These are phyloP conservation scores for Erethizon dorsatum DNA, from an alignment of 2,797 vertebrate species.

Conservation along the genomic window DNA sequence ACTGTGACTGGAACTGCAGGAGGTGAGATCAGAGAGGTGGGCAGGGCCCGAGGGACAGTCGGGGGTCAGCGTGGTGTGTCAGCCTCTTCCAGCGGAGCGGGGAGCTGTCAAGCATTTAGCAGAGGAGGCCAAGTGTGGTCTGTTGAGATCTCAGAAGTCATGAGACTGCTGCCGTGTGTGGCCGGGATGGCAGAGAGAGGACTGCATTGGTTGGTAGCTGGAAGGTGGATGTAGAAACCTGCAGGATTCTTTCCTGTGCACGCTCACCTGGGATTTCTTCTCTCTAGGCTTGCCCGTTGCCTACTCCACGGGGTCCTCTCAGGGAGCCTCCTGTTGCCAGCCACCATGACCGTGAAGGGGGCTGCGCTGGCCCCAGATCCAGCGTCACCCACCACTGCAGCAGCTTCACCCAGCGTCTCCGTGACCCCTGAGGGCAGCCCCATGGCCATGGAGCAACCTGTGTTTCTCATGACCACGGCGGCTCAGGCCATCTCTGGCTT, in stretches of 20 bases:
- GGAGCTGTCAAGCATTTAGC: neutral
- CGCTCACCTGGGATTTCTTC: neutral
- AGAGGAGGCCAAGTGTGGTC: neutral
- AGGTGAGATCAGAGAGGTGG: neutral
- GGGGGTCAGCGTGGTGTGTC: neutral
- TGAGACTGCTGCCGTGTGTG: neutral
- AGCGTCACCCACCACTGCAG: slow-evolving; percentile 89
- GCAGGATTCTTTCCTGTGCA: neutral
- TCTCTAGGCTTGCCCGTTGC: slow-evolving; percentile 87
- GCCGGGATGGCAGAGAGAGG: neutral
- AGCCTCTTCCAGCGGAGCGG: neutral
- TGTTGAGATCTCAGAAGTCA: neutral
- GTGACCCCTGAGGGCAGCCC: slow-evolving; percentile 92
- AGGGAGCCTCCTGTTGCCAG: slow-evolving; percentile 82
- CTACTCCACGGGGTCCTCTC: slow-evolving; percentile 84
- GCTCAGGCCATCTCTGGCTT: slow-evolving; percentile 97
- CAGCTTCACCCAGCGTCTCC: slow-evolving; percentile 92
- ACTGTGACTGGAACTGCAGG: neutral
- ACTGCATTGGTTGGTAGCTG: neutral
- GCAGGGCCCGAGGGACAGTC: rapidly evolving
- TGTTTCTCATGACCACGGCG: slow-evolving; percentile 97
- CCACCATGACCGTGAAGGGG: slow-evolving; percentile 89
- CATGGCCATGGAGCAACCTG: slow-evolving; percentile 92
- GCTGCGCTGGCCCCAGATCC: slow-evolving; percentile 90
- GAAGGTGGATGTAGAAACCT: neutral